Conservation (phyloP, 2,888 invertebrate genomes). For the Acleris holmiana region DNA sequence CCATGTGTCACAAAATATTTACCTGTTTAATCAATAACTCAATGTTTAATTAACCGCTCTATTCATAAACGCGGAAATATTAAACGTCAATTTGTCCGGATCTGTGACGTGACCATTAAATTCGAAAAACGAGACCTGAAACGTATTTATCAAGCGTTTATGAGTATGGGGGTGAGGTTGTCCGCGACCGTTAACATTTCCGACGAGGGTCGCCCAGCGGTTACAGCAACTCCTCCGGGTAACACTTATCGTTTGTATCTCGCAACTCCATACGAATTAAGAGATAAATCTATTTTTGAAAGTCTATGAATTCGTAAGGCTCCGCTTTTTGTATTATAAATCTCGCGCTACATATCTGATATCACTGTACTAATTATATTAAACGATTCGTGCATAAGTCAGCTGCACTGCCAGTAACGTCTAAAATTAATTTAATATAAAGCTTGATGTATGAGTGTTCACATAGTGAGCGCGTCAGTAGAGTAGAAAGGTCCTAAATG, state of each 20-base stretch:
- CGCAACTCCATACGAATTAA: conserved; percentile 32
- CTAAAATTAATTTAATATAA: conserved; percentile 54
- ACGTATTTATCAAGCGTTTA: too few relatives aligned
- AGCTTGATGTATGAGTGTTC: conserved; percentile 63
- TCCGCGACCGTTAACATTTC: conserved; percentile 59
- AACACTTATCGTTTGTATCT: conserved; percentile 38
- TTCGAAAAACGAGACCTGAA: too few relatives aligned
- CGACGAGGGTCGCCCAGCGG: conserved; percentile 36
- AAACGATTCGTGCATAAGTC: conserved; percentile 65
- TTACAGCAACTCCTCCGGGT: conserved; percentile 48
- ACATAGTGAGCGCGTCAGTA: conserved; percentile 69
- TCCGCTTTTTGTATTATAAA: conserved; percentile 62
- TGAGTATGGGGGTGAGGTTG: conserved; percentile 31
- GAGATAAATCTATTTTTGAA: conserved; percentile 39
- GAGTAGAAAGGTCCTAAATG: conserved; percentile 49
- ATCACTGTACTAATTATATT: conserved; percentile 44
- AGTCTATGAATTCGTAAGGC: conserved; percentile 48
- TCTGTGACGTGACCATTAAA: too few relatives aligned
- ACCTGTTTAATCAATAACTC: conserved; percentile 47
- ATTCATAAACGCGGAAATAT: too few relatives aligned
- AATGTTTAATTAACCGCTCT: background rate
- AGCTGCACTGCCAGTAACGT: conserved; percentile 77
- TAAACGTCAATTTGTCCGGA: too few relatives aligned
- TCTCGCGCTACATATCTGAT: conserved; percentile 75
- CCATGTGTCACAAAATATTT: conserved; percentile 42